Evolutionary conservation across 2,113 vertebrate genomes (phyloP).

Genomic region (Cyphomyrus discorhynchus): DNA sequence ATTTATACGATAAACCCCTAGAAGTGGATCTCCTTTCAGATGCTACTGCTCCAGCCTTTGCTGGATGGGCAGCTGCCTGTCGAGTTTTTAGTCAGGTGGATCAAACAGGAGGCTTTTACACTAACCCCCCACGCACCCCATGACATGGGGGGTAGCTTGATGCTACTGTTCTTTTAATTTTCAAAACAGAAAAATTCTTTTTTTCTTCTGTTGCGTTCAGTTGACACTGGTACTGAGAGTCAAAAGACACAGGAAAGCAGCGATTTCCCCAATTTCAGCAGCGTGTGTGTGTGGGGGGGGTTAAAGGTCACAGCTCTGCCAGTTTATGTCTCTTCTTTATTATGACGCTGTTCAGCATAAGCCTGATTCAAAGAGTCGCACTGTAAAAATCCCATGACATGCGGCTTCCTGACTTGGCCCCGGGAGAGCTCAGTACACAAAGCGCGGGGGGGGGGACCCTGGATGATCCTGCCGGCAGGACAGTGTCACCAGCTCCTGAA

Average conservation of each 20-base stretch:
- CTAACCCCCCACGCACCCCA: slow-evolving; percentile 35
- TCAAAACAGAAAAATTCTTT: neutral
- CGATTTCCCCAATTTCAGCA: neutral
- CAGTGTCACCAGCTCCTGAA: neutral
- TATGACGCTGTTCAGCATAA: neutral
- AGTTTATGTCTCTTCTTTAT: neutral
- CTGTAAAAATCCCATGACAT: neutral
- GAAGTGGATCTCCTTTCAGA: slow-evolving; percentile 53
- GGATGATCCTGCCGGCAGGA: neutral
- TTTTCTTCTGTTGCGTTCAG: neutral
- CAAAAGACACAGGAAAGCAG: neutral
- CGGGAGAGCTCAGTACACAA: neutral
- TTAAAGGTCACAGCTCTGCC: neutral
- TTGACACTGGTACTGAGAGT: neutral
- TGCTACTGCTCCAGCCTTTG: slow-evolving; percentile 57
- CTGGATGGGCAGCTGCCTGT: slow-evolving; percentile 51
- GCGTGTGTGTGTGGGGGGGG: neutral
- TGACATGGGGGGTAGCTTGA: slow-evolving; percentile 35
- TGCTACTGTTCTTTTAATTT: slow-evolving; percentile 15
- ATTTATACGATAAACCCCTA: slow-evolving; percentile 58
- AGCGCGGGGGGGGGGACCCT: neutral
- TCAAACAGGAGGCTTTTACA: neutral
- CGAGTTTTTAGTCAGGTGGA: neutral
- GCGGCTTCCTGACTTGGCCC: neutral
- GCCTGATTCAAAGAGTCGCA: neutral